Percentiles rank a stretch among this genome's conserved stretches.
Evolutionary conservation across 2,888 invertebrate genomes (phyloP).

Genomic region (Polyommatus iphigenia): DNA sequence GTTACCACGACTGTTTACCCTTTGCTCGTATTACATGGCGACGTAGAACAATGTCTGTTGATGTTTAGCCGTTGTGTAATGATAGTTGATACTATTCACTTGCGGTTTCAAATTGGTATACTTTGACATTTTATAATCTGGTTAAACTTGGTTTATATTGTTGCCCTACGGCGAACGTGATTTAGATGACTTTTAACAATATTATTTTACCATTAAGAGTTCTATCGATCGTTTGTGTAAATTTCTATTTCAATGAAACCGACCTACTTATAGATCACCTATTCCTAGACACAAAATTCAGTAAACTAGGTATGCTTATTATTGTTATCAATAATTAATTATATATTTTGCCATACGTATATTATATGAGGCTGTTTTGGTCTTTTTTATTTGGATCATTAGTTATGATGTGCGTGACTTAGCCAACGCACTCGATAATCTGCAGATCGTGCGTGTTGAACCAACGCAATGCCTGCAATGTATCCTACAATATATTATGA

Average conservation of each 20-base stretch:
- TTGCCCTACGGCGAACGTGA: not conserved
- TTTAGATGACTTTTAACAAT: not conserved
- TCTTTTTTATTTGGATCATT: not conserved
- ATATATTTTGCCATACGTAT: no score
- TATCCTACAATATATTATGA: not conserved
- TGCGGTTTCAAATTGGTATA: not conserved
- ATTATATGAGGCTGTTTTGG: no score
- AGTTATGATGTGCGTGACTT: not conserved
- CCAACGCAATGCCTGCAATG: not conserved
- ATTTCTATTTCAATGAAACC: no score
- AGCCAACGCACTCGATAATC: conserved; percentile 16
- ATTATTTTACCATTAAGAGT: not conserved
- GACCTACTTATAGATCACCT: no score
- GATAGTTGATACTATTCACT: not conserved
- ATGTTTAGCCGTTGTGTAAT: conserved; percentile 26
- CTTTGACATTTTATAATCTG: not conserved
- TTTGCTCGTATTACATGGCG: conserved; percentile 11
- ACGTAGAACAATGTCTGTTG: conserved; percentile 30
- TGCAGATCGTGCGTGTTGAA: not conserved
- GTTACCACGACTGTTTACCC: conserved; percentile 22
- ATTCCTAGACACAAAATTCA: no score
- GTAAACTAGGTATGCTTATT: no score
- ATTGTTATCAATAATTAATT: no score
- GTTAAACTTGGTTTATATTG: not conserved
- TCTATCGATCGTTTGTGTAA: not conserved